Evolutionary conservation across 2,797 vertebrate species (phyloP).

Genomic region (Paramormyrops hopkinsi): DNA sequence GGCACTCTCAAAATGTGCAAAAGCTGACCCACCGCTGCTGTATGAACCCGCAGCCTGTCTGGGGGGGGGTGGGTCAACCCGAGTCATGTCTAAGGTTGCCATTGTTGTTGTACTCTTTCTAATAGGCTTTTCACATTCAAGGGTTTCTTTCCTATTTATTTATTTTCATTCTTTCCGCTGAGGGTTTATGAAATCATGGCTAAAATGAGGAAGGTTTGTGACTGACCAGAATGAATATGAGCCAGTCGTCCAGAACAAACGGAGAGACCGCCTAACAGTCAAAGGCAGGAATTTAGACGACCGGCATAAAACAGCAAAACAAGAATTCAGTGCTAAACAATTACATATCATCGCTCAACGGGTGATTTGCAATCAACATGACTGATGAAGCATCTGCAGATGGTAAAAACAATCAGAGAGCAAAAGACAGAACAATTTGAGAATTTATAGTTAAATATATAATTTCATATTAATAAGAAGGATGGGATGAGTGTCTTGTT

Average conservation of each 20-base stretch:
- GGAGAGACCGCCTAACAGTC: neutral
- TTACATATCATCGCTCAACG: neutral
- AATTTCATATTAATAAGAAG: neutral
- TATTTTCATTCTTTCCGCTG: neutral
- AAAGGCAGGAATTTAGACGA: neutral
- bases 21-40: neutral
- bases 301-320: neutral
- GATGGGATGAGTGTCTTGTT: neutral
- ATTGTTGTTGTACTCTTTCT: neutral
- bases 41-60: neutral
- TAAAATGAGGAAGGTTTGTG: neutral
- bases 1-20: neutral
- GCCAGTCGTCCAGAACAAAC: neutral
- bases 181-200: neutral
- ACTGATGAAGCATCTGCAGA: neutral
- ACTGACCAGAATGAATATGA: neutral
- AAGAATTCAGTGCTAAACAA: neutral
- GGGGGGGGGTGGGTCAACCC: neutral
- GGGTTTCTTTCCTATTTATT: neutral
- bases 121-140: neutral
- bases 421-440: neutral
- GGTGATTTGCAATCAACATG: neutral
- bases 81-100: neutral
- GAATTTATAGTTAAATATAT: neutral
- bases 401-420: neutral